These are phyloP conservation scores for Hyalella azteca DNA, from an alignment of 2,888 invertebrate genomes.

Conservation along the genomic window DNA sequence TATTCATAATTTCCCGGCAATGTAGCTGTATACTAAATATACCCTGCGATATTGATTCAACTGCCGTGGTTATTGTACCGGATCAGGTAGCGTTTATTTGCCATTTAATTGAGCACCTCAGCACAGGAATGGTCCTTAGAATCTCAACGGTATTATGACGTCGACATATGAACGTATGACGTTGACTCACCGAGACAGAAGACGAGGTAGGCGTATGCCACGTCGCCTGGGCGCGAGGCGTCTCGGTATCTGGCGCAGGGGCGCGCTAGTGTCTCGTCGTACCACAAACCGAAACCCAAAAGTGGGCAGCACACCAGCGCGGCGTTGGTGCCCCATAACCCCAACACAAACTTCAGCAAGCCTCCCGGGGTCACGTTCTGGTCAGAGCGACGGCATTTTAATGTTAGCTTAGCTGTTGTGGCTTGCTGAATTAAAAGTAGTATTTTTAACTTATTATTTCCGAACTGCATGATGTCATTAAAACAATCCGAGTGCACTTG, in stretches of 20 bases:
- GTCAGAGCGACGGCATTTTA: too few species aligned
- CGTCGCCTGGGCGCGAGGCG: conserved; percentile 71
- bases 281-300: conserved; percentile 76
- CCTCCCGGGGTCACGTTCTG: conserved; percentile 82
- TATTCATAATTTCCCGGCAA: too few species aligned
- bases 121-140: not conserved
- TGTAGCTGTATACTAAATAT: too few species aligned
- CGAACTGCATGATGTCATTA: too few species aligned
- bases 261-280: conserved; percentile 63
- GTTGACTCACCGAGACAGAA: conserved; percentile 74
- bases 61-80: too few species aligned
- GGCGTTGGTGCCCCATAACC: conserved; percentile 74
- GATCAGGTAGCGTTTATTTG: too few species aligned
- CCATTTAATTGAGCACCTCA: not conserved
- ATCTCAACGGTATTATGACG: not conserved
- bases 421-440: too few species aligned
- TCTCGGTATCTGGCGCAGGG: conserved; percentile 75
- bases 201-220: conserved; percentile 78
- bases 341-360: conserved; percentile 74
- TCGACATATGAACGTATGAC: not conserved
- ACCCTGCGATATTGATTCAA: too few species aligned
- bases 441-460: too few species aligned
- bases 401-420: too few species aligned
- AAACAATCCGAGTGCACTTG: too few species aligned
- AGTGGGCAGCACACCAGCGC: conserved; percentile 78